A percentile compares a stretch with the other conserved stretches of the same genome.
These are phyloP conservation scores for Hartigia nigra DNA, from an alignment of 2,888 invertebrate genomes.

Conservation along the genomic window DNA sequence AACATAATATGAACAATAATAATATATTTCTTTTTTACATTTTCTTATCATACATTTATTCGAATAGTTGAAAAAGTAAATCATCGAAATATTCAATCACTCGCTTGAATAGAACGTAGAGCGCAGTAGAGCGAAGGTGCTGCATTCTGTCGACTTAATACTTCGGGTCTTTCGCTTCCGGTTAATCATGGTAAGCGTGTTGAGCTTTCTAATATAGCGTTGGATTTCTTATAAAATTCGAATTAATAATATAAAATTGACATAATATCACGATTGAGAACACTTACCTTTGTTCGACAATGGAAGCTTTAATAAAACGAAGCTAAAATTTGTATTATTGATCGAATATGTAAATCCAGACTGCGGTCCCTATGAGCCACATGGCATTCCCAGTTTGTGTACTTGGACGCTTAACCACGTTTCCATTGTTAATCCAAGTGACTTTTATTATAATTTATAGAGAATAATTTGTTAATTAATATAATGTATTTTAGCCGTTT, in stretches of 20 bases:
- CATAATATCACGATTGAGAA: neutral
- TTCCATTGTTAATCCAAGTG: neutral
- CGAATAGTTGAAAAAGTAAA: neutral
- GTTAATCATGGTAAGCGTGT: slow-evolving; percentile 53
- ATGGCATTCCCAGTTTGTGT: neutral
- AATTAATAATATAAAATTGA: neutral
- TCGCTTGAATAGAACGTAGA: neutral
- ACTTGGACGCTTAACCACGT: neutral
- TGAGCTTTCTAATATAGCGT: slow-evolving; percentile 17
- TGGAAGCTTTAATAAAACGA: neutral
- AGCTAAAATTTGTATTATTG: neutral
- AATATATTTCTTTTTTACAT: neutral
- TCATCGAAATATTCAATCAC: neutral
- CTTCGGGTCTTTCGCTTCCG: slow-evolving; percentile 50
- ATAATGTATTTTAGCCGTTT: slow-evolving; percentile 76
- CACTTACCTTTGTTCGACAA: neutral
- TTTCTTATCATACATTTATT: neutral
- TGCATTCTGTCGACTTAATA: slow-evolving; percentile 15
- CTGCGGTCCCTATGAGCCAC: neutral
- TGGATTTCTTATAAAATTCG: neutral
- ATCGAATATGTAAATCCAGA: neutral
- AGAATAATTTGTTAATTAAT: neutral
- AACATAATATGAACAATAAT: neutral
- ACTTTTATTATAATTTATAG: neutral
- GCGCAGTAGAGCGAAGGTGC: neutral